phyloP scores from a whole-genome alignment of 2,113 vertebrate genomes.

The Poecilia latipinna region DNA sequence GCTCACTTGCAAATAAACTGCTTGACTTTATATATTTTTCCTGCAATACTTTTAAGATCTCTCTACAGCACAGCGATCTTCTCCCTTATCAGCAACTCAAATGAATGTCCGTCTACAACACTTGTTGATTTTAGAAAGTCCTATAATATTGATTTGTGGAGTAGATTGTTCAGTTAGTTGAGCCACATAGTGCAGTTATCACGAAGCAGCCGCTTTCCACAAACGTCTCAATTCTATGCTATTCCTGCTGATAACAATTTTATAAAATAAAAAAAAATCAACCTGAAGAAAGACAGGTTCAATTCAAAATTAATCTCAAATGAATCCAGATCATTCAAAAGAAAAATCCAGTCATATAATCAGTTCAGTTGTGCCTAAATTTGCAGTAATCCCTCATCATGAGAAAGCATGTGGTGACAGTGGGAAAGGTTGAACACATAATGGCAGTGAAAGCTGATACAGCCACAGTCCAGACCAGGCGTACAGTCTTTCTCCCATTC shows the following conservation, averaged over 20 bases:
- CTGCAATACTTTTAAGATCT: not conserved
- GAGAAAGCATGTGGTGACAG: not conserved
- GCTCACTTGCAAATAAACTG: constrained; percentile 13
- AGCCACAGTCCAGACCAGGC: too few relatives aligned
- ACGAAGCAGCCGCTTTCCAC: not conserved
- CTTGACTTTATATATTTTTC: not conserved
- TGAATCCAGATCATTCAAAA: not conserved
- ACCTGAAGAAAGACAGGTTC: not conserved
- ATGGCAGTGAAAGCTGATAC: too few relatives aligned
- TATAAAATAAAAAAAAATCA: not conserved
- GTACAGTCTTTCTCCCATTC: too few relatives aligned
- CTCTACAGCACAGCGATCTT: not conserved
- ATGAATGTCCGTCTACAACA: constrained; percentile 6
- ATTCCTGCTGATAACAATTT: not conserved
- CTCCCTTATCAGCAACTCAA: not conserved
- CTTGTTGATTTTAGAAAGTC: constrained; percentile 42
- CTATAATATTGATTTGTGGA: constrained; percentile 36
- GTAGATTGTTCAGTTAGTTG: constrained; percentile 11
- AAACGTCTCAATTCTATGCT: not conserved
- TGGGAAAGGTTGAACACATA: not conserved
- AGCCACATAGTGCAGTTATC: not conserved
- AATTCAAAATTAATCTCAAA: not conserved
- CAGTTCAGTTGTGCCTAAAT: not conserved
- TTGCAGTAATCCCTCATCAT: not conserved
- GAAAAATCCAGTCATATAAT: not conserved